Conservation (phyloP, 2,113 vertebrate species). For the Galeopterus variegatus region DNA sequence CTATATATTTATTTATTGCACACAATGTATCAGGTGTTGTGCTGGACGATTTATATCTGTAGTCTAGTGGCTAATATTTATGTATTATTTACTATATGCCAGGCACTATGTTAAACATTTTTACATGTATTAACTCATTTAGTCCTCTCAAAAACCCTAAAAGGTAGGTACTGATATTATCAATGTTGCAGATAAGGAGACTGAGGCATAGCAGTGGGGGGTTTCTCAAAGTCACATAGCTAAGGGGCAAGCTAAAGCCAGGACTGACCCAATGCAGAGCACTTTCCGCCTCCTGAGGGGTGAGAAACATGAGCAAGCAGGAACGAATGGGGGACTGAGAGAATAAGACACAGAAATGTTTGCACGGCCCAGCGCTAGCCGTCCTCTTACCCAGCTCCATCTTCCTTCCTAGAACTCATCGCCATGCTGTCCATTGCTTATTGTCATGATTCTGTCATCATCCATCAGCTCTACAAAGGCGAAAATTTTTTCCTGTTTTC, state of each 20-base stretch:
- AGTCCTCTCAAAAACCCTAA: background rate
- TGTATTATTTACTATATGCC: background rate
- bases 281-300: background rate
- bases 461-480: background rate
- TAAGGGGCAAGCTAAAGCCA: background rate
- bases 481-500: background rate
- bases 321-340: background rate
- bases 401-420: background rate
- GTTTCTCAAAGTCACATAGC: background rate
- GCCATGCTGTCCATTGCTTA: rapidly evolving
- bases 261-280: background rate
- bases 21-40: background rate
- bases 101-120: background rate
- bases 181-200: background rate
- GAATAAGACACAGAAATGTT: rapidly evolving
- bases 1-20: background rate
- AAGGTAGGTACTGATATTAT: background rate
- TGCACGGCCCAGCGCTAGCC: rapidly evolving
- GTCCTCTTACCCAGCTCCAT: no score
- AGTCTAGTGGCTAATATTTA: background rate
- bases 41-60: background rate
- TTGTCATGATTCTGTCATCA: background rate
- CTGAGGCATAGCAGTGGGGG: background rate
- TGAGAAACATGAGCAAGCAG: background rate
- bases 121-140: background rate